Percentiles rank a stretch among this genome's conserved stretches.
Conservation (phyloP, 2,888 invertebrate species). For the Diadegma fenestrale region DNA sequence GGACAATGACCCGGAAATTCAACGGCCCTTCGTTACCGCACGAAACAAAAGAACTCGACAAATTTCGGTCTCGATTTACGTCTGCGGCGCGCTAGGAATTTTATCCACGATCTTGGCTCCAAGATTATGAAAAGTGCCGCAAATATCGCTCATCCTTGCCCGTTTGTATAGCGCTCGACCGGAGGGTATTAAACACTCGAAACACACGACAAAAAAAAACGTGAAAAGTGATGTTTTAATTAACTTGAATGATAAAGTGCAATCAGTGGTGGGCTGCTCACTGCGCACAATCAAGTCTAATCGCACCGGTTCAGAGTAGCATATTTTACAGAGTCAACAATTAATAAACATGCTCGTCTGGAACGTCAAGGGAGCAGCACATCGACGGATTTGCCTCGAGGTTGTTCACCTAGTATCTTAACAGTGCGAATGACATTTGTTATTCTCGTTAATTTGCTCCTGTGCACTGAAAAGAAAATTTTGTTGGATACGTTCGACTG, state of each 20-base stretch:
- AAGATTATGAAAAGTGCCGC: conserved; percentile 66
- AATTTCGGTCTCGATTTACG: conserved; percentile 38
- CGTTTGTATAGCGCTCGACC: background rate
- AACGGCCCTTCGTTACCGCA: conserved; percentile 35
- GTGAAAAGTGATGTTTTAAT: conserved; percentile 42
- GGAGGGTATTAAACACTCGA: no score
- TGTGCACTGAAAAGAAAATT: no score
- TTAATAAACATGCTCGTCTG: conserved; percentile 22
- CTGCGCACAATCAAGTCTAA: background rate
- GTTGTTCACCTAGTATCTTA: background rate
- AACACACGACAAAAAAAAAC: background rate
- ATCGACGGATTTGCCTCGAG: background rate
- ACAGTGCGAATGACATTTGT: background rate
- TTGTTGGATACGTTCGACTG: no score
- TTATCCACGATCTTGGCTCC: conserved; percentile 64
- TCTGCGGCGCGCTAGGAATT: conserved; percentile 53
- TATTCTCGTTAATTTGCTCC: no score
- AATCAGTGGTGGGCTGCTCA: conserved; percentile 14
- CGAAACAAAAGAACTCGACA: conserved; percentile 46
- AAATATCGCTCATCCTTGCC: conserved; percentile 41
- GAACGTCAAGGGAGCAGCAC: conserved; percentile 33
- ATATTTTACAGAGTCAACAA: conserved; percentile 9
- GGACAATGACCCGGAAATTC: conserved; percentile 65
- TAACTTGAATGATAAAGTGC: conserved; percentile 47
- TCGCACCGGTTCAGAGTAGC: background rate